A percentile compares a stretch with the other conserved stretches of the same genome.
These are phyloP conservation scores for Coelinius sp. DNA, from an alignment of 2,888 invertebrate genomes.

Conservation along the genomic window DNA sequence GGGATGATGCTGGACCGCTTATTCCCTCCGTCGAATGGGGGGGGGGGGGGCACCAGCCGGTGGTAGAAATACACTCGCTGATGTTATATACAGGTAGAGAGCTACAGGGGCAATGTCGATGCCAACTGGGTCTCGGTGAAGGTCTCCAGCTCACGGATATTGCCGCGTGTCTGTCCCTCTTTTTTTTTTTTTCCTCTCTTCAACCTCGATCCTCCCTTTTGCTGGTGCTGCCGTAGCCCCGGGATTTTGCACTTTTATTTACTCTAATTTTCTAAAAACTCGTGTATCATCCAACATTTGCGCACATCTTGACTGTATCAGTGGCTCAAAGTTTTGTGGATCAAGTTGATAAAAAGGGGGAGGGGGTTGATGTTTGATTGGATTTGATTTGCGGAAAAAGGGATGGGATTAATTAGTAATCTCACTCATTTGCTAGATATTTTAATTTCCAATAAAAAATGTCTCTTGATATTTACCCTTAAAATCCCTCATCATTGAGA, in stretches of 20 bases:
- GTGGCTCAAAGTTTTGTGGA: neutral
- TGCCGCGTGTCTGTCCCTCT: conserved; percentile 43
- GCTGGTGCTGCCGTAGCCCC: neutral
- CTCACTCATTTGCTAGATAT: no score
- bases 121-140: conserved; percentile 68
- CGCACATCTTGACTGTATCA: neutral
- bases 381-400: no score
- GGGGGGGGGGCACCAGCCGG: conserved; percentile 23
- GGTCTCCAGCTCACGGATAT: conserved; percentile 55
- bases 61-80: conserved; percentile 34
- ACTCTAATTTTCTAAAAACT: neutral
- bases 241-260: neutral
- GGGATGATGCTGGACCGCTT: conserved; percentile 11
- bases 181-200: neutral
- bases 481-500: no score
- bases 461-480: no score
- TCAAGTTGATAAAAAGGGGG: no score
- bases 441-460: no score
- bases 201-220: conserved; percentile 7
- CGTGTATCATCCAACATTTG: neutral
- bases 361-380: no score
- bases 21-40: conserved; percentile 13
- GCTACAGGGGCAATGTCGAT: conserved; percentile 67
- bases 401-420: no score
- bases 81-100: conserved; percentile 45